Percentiles rank a stretch among this genome's conserved stretches.
These are phyloP conservation scores for Procambarus clarkii DNA, from an alignment of 1,140 invertebrate genomes.

Conservation along the genomic window DNA sequence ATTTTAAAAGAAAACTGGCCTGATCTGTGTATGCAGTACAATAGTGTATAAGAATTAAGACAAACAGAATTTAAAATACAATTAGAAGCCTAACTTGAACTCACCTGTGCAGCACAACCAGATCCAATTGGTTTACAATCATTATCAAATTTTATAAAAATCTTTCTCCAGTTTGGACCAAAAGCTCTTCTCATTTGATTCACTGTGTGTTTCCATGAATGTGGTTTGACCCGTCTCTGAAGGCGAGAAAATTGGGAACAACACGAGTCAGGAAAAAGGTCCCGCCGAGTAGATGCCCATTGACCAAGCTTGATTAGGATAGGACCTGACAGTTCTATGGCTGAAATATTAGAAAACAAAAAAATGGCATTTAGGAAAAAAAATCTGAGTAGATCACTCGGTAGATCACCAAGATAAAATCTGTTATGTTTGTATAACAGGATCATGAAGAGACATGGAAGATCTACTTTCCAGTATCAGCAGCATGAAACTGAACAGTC, in stretches of 20 bases:
- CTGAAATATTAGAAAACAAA: slow-evolving; percentile 60
- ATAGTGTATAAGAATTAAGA: too few species aligned
- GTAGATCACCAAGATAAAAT: too few species aligned
- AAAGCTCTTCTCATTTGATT: slow-evolving; percentile 74
- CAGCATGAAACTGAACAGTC: too few species aligned
- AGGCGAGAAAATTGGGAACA: slow-evolving; percentile 75
- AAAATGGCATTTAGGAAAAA: background rate
- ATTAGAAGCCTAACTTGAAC: background rate
- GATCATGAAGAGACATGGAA: too few species aligned
- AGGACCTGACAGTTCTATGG: slow-evolving; percentile 77
- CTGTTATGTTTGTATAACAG: too few species aligned
- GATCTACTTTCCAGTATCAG: too few species aligned
- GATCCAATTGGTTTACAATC: slow-evolving; percentile 77
- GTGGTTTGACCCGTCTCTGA: slow-evolving; percentile 75
- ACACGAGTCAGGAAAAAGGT: slow-evolving; percentile 77
- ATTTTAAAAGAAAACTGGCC: too few species aligned
- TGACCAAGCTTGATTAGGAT: slow-evolving; percentile 78
- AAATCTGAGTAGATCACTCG: too few species aligned
- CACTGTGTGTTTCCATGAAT: slow-evolving; percentile 76
- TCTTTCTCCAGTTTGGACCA: slow-evolving; percentile 74
- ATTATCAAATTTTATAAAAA: slow-evolving; percentile 75
- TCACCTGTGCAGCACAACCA: slow-evolving; percentile 79
- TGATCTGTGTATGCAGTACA: too few species aligned
- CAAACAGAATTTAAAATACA: too few species aligned
- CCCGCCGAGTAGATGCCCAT: slow-evolving; percentile 77